Evolutionary conservation across 2,888 invertebrate species (phyloP).

Genomic region (Caenorhabditis sp.): DNA sequence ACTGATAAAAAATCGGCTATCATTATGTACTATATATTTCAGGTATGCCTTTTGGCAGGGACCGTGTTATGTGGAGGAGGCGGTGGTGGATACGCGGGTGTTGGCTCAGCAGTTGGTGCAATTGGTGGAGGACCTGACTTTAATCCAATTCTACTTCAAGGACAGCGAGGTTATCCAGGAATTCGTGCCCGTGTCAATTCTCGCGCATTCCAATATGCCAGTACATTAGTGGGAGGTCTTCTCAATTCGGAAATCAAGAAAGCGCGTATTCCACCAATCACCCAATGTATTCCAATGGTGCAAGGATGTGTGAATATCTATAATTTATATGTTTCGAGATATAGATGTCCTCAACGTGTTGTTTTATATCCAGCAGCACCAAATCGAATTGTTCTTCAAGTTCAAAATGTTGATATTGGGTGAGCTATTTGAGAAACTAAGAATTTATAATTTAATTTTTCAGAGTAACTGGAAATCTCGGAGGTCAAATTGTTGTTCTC

Average conservation of each 20-base stretch:
- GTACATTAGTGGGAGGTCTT: slow-evolving; percentile 55
- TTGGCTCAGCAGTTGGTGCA: neutral
- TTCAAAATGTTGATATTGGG: slow-evolving; percentile 68
- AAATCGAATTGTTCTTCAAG: slow-evolving; percentile 62
- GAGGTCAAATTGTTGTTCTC: slow-evolving; percentile 65
- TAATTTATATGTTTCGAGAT: slow-evolving; percentile 67
- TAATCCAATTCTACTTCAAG: slow-evolving; percentile 56
- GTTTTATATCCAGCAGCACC: slow-evolving; percentile 66
- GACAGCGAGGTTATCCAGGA: slow-evolving; percentile 62
- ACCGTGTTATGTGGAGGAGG: slow-evolving; percentile 20
- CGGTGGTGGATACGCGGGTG: slow-evolving; percentile 11
- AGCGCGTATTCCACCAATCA: slow-evolving; percentile 65
- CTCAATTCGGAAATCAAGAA: slow-evolving; percentile 61
- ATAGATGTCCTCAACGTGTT: slow-evolving; percentile 65
- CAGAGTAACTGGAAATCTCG: slow-evolving; percentile 68
- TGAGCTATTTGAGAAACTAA: slow-evolving; percentile 17
- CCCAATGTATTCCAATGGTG: slow-evolving; percentile 64
- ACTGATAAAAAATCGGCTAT: neutral
- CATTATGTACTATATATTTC: neutral
- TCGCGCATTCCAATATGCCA: slow-evolving; percentile 66
- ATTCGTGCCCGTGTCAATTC: slow-evolving; percentile 64
- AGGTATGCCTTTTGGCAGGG: slow-evolving; percentile 33
- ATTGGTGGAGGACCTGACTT: slow-evolving; percentile 49
- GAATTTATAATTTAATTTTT: slow-evolving; percentile 5
- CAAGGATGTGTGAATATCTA: slow-evolving; percentile 67